Percentiles rank a stretch among this genome's conserved stretches.
phyloP scores from a whole-genome alignment of 1,140 invertebrate species.

The Drosophila pectinifera region DNA sequence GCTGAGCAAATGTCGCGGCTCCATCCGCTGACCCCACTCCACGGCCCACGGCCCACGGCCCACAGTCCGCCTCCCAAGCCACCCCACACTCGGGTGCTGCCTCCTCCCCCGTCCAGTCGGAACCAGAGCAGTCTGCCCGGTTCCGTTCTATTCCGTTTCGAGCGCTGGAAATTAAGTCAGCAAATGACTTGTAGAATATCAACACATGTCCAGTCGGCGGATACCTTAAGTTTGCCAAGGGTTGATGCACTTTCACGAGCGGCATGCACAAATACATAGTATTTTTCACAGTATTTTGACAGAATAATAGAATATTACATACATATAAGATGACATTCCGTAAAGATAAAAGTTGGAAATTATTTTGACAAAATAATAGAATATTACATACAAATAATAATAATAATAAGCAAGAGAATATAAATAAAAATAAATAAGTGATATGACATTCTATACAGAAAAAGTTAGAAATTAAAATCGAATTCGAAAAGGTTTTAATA shows the following conservation, averaged over 20 bases:
- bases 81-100: conserved; percentile 1
- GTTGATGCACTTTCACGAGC: background rate
- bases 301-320: no score
- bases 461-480: no score
- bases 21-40: conserved; percentile 25
- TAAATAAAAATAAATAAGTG: no score
- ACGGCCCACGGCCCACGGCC: no score
- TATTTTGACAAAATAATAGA: no score
- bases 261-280: background rate
- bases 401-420: no score
- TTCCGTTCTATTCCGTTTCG: conserved; percentile 52
- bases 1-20: conserved; percentile 65
- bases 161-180: conserved; percentile 82
- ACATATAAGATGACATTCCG: no score
- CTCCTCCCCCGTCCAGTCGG: background rate
- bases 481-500: no score
- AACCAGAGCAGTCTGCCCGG: conserved; percentile 40
- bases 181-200: conserved; percentile 84
- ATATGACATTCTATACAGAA: no score
- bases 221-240: background rate
- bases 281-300: no score
- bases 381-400: no score
- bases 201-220: conserved; percentile 41
- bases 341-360: no score
- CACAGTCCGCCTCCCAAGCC: background rate